Conservation (phyloP, 2,888 invertebrate genomes). For the Drosophila longiperda region DNA sequence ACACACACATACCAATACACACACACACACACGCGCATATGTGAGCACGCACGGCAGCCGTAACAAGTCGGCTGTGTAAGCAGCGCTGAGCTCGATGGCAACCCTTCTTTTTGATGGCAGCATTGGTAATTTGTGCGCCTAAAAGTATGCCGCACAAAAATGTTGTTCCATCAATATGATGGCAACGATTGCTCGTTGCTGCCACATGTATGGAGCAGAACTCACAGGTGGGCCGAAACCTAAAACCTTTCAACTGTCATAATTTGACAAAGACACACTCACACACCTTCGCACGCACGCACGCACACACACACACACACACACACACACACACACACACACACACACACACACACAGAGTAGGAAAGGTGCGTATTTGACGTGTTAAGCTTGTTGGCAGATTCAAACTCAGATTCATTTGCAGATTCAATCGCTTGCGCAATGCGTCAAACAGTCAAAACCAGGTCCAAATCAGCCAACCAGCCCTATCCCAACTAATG, state of each 20-base stretch:
- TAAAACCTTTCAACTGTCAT: constrained; percentile 66
- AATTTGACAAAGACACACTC: constrained; percentile 59
- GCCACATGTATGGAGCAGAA: constrained; percentile 18
- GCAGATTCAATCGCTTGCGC: constrained; percentile 67
- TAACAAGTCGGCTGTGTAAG: constrained; percentile 66
- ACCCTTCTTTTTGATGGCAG: constrained; percentile 37
- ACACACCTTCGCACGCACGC: constrained; percentile 6
- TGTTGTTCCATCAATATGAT: constrained; percentile 58
- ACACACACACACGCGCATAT: neutral
- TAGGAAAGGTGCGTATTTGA: constrained; percentile 27
- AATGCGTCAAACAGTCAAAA: constrained; percentile 56
- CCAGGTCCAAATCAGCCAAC: neutral
- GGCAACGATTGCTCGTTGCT: constrained; percentile 35
- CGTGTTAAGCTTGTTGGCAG: constrained; percentile 50
- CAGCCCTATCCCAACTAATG: constrained; percentile 23
- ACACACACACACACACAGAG: constrained; percentile 7
- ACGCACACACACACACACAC: constrained; percentile 25
- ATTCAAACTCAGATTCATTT: constrained; percentile 41
- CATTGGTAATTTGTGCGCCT: constrained; percentile 63
- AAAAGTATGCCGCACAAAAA: constrained; percentile 61
- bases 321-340: constrained; percentile 1
- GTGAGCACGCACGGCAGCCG: constrained; percentile 25
- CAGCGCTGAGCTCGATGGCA: constrained; percentile 32
- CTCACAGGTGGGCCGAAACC: constrained; percentile 40
- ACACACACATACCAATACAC: constrained; percentile 15